These are phyloP conservation scores for Boleophthalmus pectinirostris DNA, from an alignment of 2,113 vertebrate species.

Conservation along the genomic window DNA sequence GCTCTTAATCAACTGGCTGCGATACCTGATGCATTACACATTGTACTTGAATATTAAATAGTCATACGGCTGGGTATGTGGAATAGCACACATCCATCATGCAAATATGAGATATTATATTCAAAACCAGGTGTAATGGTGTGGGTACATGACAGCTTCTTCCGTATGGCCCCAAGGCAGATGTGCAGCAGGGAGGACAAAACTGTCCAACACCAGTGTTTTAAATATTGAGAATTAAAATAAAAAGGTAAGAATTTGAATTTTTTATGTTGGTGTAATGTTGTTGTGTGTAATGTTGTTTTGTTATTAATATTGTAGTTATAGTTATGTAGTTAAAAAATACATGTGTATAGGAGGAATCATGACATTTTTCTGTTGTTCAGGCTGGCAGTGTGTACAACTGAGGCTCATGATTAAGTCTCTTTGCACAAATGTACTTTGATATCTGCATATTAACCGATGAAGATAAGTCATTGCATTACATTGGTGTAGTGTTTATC, in stretches of 20 bases:
- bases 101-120: background rate
- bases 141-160: background rate
- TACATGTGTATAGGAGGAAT: no score
- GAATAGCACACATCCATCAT: background rate
- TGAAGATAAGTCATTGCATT: background rate
- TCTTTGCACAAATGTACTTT: background rate
- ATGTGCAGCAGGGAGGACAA: background rate
- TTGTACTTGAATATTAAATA: background rate
- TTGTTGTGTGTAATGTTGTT: no score
- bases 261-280: no score
- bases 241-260: no score
- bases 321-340: no score
- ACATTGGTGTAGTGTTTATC: conserved; percentile 9
- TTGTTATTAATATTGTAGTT: no score
- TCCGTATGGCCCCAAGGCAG: background rate
- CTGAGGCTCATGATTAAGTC: background rate
- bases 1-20: no score
- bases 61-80: background rate
- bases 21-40: no score
- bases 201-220: background rate
- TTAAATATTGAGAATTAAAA: background rate
- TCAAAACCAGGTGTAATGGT: background rate
- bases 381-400: background rate
- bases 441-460: conserved; percentile 10
- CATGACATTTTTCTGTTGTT: no score